phyloP scores from a whole-genome alignment of 2,888 invertebrate genomes.

The Thysanoteuthis rhombus region DNA sequence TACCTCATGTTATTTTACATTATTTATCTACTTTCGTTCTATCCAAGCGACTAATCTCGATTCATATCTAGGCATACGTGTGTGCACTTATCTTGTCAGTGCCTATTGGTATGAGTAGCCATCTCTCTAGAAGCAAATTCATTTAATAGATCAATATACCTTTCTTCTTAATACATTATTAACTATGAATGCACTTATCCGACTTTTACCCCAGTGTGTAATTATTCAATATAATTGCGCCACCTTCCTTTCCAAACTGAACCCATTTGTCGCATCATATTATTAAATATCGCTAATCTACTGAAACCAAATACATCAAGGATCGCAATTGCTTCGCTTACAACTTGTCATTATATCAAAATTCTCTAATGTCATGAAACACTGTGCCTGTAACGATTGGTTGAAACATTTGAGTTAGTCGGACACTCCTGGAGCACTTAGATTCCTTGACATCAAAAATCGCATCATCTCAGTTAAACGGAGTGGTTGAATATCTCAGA shows the following conservation, averaged over 20 bases:
- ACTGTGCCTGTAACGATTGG: not conserved
- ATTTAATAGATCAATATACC: no score
- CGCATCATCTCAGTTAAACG: not conserved
- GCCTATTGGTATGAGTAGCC: no score
- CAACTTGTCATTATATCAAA: not conserved
- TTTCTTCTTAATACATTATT: not conserved
- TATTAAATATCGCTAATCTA: conserved; percentile 12
- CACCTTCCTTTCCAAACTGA: not conserved
- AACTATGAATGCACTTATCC: not conserved
- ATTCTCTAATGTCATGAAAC: not conserved
- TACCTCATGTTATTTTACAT: no score
- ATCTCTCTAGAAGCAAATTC: no score
- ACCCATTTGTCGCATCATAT: not conserved
- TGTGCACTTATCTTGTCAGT: no score
- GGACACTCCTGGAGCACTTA: not conserved
- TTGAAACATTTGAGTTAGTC: not conserved
- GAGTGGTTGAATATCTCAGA: not conserved
- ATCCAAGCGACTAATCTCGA: no score
- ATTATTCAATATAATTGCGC: not conserved
- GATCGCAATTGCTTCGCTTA: not conserved
- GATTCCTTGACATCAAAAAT: not conserved
- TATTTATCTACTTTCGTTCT: no score
- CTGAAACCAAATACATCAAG: not conserved
- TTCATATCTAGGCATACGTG: no score
- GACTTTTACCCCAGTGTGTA: not conserved